A percentile compares a stretch with the other conserved stretches of the same genome.
phyloP scores from a whole-genome alignment of 2,797 vertebrate genomes.

The Artibeus lituratus region DNA sequence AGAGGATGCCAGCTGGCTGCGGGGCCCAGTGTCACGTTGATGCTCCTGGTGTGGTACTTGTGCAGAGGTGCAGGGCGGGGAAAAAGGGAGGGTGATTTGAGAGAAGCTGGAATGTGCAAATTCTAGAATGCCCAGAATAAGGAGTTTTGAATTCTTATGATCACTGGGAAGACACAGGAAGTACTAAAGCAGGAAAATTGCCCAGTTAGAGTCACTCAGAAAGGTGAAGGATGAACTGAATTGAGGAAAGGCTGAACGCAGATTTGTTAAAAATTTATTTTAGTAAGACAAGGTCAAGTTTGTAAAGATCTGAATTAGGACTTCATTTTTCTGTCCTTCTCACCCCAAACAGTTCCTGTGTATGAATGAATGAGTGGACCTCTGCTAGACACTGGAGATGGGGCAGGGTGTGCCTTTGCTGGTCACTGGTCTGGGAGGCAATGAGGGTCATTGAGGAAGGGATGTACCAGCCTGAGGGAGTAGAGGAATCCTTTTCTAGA shows the following conservation, averaged over 20 bases:
- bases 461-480: background rate
- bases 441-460: background rate
- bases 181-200: background rate
- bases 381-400: slow-evolving; percentile 31
- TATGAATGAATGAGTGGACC: background rate
- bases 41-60: background rate
- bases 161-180: background rate
- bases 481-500: background rate
- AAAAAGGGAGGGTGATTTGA: background rate
- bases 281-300: background rate
- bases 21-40: too few species aligned
- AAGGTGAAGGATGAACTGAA: background rate
- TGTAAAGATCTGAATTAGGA: background rate
- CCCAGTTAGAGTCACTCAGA: background rate
- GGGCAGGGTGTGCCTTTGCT: background rate
- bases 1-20: background rate
- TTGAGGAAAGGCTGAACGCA: background rate
- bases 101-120: background rate
- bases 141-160: background rate
- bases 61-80: background rate
- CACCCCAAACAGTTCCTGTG: background rate
- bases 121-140: background rate
- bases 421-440: background rate
- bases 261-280: background rate
- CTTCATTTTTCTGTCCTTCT: background rate